Evolutionary conservation across 2,888 invertebrate genomes (phyloP).

Genomic region (Drosophila testacea): DNA sequence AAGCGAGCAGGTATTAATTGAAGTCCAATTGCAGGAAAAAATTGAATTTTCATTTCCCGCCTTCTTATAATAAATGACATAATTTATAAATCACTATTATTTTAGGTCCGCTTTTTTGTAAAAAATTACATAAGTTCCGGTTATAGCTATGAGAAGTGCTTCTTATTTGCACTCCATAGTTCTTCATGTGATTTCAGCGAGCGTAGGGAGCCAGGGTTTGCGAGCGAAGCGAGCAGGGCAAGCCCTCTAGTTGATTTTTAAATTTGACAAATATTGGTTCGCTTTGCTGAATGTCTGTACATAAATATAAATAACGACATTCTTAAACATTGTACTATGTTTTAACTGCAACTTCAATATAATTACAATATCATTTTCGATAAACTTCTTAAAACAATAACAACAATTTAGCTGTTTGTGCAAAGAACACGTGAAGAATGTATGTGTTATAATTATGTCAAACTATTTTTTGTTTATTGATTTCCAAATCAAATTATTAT

Average conservation of each 20-base stretch:
- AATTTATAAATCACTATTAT: too few relatives aligned
- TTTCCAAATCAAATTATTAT: neutral
- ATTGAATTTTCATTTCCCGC: too few relatives aligned
- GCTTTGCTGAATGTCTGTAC: conserved; percentile 20
- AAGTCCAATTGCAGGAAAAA: too few relatives aligned
- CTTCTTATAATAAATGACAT: too few relatives aligned
- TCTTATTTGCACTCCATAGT: too few relatives aligned
- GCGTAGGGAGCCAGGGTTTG: too few relatives aligned
- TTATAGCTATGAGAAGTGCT: too few relatives aligned
- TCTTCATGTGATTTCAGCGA: too few relatives aligned
- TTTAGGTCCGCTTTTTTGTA: too few relatives aligned
- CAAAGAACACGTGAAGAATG: conserved; percentile 11
- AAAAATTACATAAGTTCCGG: too few relatives aligned
- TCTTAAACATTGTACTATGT: neutral
- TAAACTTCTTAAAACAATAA: conserved; percentile 11
- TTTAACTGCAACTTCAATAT: conserved; percentile 25
- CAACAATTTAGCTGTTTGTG: conserved; percentile 28
- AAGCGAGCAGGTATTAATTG: too few relatives aligned
- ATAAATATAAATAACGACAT: conserved; percentile 1
- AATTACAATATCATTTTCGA: neutral
- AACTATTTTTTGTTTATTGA: conserved; percentile 2
- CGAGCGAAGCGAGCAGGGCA: too few relatives aligned
- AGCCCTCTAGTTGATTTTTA: neutral
- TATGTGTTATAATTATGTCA: conserved; percentile 45
- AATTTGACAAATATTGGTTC: conserved; percentile 1